Evolutionary conservation across 2,888 invertebrate species (phyloP).

Genomic region (Liodrosophila aerea): DNA sequence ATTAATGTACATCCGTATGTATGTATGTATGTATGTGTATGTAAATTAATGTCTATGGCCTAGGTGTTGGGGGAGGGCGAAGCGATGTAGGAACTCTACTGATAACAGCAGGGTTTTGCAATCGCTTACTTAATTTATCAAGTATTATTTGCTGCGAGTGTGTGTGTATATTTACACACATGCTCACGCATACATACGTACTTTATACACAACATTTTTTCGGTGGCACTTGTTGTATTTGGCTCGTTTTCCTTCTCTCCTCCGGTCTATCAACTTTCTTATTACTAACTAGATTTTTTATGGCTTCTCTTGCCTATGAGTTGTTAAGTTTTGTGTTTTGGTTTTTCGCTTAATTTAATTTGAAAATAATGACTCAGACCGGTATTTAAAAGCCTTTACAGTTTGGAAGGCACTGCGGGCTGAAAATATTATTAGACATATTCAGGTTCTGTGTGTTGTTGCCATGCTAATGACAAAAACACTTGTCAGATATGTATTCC

Average conservation of each 20-base stretch:
- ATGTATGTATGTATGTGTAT: too few relatives aligned
- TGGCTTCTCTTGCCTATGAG: slow-evolving; percentile 22
- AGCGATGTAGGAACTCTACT: slow-evolving; percentile 1
- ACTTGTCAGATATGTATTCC: slow-evolving; percentile 53
- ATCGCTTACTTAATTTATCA: slow-evolving; percentile 41
- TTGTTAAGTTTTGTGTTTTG: slow-evolving; percentile 9
- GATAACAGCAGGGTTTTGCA: slow-evolving; percentile 14
- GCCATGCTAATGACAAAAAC: slow-evolving; percentile 23
- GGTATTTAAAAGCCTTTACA: too few relatives aligned
- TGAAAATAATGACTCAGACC: slow-evolving; percentile 31
- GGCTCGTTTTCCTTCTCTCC: neutral
- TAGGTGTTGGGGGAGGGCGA: neutral
- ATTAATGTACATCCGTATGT: too few relatives aligned
- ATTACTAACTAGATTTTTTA: slow-evolving; percentile 45
- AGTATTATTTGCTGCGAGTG: neutral
- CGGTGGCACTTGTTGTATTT: slow-evolving; percentile 11
- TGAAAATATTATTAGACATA: neutral
- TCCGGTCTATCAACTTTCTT: neutral
- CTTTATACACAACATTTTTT: slow-evolving; percentile 1
- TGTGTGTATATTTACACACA: neutral
- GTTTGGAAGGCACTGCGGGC: slow-evolving; percentile 26
- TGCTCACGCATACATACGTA: slow-evolving; percentile 1
- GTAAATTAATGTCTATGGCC: too few relatives aligned
- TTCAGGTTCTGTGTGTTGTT: slow-evolving; percentile 5
- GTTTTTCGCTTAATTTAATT: slow-evolving; percentile 39